Evolutionary conservation across 2,888 invertebrate genomes (phyloP).

Genomic region (Reticulitermes lucifugus): DNA sequence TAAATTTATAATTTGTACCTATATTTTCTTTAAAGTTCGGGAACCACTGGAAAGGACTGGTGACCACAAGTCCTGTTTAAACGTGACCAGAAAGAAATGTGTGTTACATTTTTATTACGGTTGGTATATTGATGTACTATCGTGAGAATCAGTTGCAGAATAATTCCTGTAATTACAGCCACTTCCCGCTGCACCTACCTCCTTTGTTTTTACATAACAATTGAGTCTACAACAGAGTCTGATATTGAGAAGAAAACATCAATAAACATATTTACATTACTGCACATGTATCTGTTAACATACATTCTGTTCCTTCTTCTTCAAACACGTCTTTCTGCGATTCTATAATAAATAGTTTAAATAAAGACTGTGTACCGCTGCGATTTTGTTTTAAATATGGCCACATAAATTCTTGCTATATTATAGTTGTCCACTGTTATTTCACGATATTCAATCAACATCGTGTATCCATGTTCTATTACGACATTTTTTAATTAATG

Average conservation of each 20-base stretch:
- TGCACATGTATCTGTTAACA: not conserved
- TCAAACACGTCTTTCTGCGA: not conserved
- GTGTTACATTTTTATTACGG: no score
- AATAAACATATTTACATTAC: slow-evolving; percentile 32
- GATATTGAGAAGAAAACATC: slow-evolving; percentile 20
- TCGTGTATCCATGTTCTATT: not conserved
- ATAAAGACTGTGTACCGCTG: slow-evolving; percentile 33
- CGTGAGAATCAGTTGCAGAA: no score
- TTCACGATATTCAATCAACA: not conserved
- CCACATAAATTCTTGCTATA: not conserved
- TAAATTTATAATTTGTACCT: no score
- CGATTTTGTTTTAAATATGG: slow-evolving; percentile 14
- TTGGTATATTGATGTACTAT: no score
- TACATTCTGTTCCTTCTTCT: not conserved
- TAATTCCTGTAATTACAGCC: no score
- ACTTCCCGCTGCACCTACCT: not conserved
- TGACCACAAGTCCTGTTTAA: no score
- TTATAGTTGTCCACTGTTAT: not conserved
- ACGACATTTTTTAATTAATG: not conserved
- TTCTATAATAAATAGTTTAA: slow-evolving; percentile 37
- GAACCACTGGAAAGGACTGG: no score
- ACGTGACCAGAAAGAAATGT: no score
- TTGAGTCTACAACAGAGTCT: not conserved
- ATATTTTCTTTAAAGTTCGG: no score
- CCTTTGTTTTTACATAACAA: slow-evolving; percentile 7